These are phyloP conservation scores for Bombus pyrosoma DNA, from an alignment of 1,140 invertebrate species.

Conservation along the genomic window DNA sequence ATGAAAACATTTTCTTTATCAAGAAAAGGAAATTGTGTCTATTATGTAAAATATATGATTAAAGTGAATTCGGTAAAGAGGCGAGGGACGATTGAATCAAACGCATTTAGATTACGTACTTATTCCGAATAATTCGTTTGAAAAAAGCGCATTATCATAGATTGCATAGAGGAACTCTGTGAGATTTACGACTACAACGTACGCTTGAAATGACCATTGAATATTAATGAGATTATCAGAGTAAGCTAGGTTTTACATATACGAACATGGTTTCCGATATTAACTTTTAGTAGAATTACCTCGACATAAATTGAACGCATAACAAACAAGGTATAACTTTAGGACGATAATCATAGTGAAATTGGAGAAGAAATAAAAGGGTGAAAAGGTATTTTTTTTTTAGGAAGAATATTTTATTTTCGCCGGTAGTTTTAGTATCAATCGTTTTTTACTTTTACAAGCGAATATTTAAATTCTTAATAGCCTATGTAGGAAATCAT, in stretches of 20 bases:
- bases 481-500: too few species aligned
- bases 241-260: slow-evolving; percentile 6
- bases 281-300: not conserved
- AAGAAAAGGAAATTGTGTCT: not conserved
- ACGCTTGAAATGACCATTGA: not conserved
- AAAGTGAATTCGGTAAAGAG: not conserved
- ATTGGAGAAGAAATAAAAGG: not conserved
- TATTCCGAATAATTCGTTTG: not conserved
- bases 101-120: not conserved
- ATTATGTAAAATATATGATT: not conserved
- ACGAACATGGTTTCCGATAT: not conserved
- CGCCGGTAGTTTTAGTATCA: too few species aligned
- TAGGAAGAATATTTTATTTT: too few species aligned
- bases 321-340: not conserved
- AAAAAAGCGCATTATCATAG: not conserved
- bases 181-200: not conserved
- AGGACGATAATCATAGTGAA: too few species aligned
- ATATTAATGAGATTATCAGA: slow-evolving; percentile 13
- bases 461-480: too few species aligned
- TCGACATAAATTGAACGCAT: not conserved
- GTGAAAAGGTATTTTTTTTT: too few species aligned
- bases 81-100: not conserved
- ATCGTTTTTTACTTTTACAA: too few species aligned
- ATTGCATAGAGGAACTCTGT: not conserved
- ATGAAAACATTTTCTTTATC: not conserved